A percentile compares a stretch with the other conserved stretches of the same genome.
These are phyloP conservation scores for Pseudorectes ferrugineus DNA, from an alignment of 2,113 vertebrate genomes.

Conservation along the genomic window DNA sequence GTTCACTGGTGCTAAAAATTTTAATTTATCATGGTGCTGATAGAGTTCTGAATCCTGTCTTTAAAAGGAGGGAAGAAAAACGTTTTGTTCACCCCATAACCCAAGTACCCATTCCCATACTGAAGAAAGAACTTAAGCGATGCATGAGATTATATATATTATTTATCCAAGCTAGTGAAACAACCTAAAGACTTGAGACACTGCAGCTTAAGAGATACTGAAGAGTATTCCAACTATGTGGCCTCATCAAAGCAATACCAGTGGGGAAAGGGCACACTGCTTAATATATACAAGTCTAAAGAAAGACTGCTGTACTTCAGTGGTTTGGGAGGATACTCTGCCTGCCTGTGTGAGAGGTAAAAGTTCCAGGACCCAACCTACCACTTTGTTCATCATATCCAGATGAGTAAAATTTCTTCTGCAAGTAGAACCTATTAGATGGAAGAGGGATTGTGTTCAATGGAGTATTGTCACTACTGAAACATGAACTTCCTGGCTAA, in stretches of 20 bases:
- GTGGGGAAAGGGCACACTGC: background rate
- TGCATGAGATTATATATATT: background rate
- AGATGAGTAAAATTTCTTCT: background rate
- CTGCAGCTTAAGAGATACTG: background rate
- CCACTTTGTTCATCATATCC: background rate
- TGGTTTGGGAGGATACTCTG: background rate
- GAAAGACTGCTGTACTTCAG: background rate
- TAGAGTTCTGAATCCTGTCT: background rate
- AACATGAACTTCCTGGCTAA: background rate
- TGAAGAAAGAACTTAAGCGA: background rate
- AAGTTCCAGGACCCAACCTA: background rate
- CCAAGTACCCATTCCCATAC: background rate
- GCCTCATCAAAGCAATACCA: background rate
- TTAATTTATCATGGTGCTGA: background rate
- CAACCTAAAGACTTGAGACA: background rate
- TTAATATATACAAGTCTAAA: background rate
- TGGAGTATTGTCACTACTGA: background rate
- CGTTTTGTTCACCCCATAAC: background rate
- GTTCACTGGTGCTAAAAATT: constrained; percentile 1
- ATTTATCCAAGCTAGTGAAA: background rate
- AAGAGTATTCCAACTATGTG: background rate
- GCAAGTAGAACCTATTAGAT: background rate
- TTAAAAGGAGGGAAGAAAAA: background rate
- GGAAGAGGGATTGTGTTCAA: background rate
- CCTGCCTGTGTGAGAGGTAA: background rate